phyloP scores from a whole-genome alignment of 1,140 invertebrate species.

The Dufourea novaeangliae region DNA sequence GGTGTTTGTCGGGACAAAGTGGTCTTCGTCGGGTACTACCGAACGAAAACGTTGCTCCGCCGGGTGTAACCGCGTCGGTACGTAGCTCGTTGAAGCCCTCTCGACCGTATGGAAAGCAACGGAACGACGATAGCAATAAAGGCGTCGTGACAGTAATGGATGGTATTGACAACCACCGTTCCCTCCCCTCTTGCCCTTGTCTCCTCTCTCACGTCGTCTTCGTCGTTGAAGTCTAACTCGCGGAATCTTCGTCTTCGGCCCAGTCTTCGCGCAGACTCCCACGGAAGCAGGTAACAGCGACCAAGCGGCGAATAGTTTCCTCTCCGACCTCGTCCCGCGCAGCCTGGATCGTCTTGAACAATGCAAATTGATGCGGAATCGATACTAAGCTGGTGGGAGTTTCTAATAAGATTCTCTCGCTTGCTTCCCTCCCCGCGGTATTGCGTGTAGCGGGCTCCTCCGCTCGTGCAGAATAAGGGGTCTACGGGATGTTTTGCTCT shows the following conservation, averaged over 20 bases:
- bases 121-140: conserved; percentile 57
- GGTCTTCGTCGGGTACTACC: background rate
- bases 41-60: conserved; percentile 29
- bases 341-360: conserved; percentile 64
- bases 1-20: conserved; percentile 27
- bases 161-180: conserved; percentile 61
- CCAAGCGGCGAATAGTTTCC: conserved; percentile 67
- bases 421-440: conserved; percentile 17
- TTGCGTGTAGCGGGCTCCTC: background rate
- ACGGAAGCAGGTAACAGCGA: conserved; percentile 55
- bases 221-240: conserved; percentile 11
- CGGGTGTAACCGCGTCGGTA: conserved; percentile 20
- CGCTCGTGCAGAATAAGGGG: background rate
- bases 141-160: conserved; percentile 61
- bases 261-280: background rate
- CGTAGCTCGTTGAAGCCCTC: conserved; percentile 24
- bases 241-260: conserved; percentile 21
- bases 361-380: conserved; percentile 74
- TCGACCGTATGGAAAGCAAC: conserved; percentile 29
- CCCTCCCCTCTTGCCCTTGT: background rate
- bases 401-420: conserved; percentile 71
- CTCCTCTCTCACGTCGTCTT: background rate
- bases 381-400: conserved; percentile 69
- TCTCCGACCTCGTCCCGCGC: no score
- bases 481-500: background rate